Evolutionary conservation across 2,113 vertebrate genomes (phyloP).

Genomic region (Campylomormyrus numenius): DNA sequence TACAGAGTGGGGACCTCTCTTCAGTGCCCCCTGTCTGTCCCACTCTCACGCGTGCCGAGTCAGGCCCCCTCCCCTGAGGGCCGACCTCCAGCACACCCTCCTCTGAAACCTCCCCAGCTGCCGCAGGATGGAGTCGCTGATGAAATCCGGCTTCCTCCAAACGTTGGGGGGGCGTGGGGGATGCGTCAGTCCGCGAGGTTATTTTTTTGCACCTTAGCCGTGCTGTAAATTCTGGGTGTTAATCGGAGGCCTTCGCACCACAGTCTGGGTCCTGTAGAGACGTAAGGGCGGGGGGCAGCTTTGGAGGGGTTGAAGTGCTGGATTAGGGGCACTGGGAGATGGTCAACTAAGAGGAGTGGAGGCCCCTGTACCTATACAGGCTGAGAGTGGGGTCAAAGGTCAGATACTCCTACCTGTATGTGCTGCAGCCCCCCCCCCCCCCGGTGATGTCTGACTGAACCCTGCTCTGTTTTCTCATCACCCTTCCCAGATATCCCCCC

Average conservation of each 20-base stretch:
- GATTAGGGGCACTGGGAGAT: background rate
- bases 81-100: background rate
- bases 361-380: background rate
- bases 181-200: background rate
- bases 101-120: background rate
- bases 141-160: background rate
- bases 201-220: background rate
- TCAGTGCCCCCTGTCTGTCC: slow-evolving; percentile 36
- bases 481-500: background rate
- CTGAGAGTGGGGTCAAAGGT: background rate
- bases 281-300: background rate
- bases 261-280: background rate
- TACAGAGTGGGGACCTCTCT: slow-evolving; percentile 13
- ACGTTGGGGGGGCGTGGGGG: background rate
- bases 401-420: background rate
- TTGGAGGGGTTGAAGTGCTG: background rate
- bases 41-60: slow-evolving; percentile 17
- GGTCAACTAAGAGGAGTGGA: background rate
- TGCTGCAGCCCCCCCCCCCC: background rate
- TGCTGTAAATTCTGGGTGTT: background rate
- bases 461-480: background rate
- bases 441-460: background rate
- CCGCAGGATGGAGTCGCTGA: background rate
- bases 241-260: background rate
- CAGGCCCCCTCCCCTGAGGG: slow-evolving; percentile 22